Evolutionary conservation across 2,888 invertebrate genomes (phyloP), one percentile per base, ranked within the genome.

Genomic region (Cetonia aurata): DNA sequence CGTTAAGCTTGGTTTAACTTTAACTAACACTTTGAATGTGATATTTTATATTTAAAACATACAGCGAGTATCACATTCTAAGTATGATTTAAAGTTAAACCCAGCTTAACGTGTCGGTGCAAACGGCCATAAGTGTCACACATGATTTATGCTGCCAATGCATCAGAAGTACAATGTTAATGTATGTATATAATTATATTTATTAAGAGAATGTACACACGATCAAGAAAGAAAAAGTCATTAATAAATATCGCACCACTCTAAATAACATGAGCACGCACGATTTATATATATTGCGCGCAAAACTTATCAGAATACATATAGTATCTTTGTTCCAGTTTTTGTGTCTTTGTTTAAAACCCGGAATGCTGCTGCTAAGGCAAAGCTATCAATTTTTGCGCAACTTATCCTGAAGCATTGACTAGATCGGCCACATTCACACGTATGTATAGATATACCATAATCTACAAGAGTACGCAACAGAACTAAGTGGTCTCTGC

Each of bases 321-420:
- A 41, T n/a, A n/a, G 41, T 50, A 65, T 65, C 50, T 65, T 65
- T 65, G 62, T 37, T 50, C 62, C 50, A 65, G 37, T 65, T 62
- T n/a, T 50, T 41, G 50, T 41, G 17, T 50, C 31, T 50, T 65
- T 65, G 62, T 65, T 65, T 65, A 65, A 65, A 65, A 65, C 15
- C 37, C 50, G 52, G 62, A 65, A 65, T 65, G 62, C 62, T 19
- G 62, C 62, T 19, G 62, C 41, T 65, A 65, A 65, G 50, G 15
- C 48, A 37, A 65, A 52, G 50, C 50, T 65, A 65, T 65, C 62
- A 65, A 50, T 65, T 65, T 60, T 65, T 65, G 50, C 50, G 62
- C 50, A 65, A 65, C 31, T 4, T 37, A 15, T 48, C 62, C 62
- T 50, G 37, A 33, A 50, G 62, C 62, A 65, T n/a, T n/a, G n/a